phyloP scores from a whole-genome alignment of 2,797 vertebrate genomes.

The Aratinga solstitialis region DNA sequence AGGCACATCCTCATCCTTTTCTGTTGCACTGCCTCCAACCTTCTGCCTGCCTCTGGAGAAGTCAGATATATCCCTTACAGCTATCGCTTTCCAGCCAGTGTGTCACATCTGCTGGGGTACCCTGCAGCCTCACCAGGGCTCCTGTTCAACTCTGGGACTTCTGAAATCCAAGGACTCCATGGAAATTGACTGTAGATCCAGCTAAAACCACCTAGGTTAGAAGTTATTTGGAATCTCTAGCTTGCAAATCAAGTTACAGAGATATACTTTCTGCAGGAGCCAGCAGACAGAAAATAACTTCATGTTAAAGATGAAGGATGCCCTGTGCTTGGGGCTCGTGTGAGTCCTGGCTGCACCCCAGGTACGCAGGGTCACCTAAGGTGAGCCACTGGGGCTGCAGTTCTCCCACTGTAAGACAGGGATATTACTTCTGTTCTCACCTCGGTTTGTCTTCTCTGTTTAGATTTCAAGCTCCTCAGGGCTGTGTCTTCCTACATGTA shows the following conservation, averaged over 20 bases:
- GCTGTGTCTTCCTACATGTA: slow-evolving; percentile 61
- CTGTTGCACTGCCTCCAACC: neutral
- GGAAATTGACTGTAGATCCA: neutral
- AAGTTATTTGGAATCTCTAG: neutral
- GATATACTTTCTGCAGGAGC: neutral
- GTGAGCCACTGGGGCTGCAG: neutral
- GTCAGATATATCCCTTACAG: neutral
- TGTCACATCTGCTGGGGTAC: neutral
- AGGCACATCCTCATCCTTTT: neutral
- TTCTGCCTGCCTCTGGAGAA: neutral
- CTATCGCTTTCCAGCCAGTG: accelerated
- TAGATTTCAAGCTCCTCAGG: slow-evolving; percentile 61
- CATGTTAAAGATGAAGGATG: neutral
- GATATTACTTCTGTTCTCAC: slow-evolving; percentile 51
- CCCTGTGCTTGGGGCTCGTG: neutral
- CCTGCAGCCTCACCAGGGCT: neutral
- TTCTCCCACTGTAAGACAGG: slow-evolving; percentile 19
- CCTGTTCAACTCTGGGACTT: neutral
- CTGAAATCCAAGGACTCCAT: neutral
- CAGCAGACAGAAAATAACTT: neutral
- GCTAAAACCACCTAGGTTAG: neutral
- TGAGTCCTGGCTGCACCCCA: slow-evolving; percentile 27
- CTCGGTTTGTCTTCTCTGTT: slow-evolving; percentile 43
- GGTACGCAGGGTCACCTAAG: neutral
- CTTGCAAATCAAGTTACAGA: neutral